These are phyloP conservation scores for Chloropsis cyanopogon DNA, from an alignment of 2,113 vertebrate genomes.

Conservation along the genomic window DNA sequence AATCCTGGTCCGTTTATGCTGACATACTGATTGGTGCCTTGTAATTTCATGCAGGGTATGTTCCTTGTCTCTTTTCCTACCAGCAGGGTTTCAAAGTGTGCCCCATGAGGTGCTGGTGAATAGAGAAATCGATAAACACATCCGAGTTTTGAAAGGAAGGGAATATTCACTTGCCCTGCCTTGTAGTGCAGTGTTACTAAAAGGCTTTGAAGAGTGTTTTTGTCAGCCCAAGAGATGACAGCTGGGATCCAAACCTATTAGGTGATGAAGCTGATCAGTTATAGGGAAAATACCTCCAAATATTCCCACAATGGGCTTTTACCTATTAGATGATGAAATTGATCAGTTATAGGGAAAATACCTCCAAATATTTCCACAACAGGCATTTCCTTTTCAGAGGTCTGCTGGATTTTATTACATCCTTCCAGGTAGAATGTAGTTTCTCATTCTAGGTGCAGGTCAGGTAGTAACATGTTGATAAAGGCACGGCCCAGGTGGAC, in stretches of 20 bases:
- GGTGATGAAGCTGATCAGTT: neutral
- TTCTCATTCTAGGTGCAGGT: neutral
- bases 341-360: neutral
- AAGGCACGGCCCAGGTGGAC: neutral
- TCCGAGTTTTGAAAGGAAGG: neutral
- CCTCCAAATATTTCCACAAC: neutral
- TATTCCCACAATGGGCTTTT: neutral
- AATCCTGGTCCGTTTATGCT: constrained; percentile 6
- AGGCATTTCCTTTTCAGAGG: neutral
- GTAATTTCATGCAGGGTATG: constrained; percentile 20
- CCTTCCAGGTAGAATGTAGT: neutral
- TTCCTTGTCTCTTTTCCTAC: constrained; percentile 23
- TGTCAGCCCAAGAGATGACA: neutral
- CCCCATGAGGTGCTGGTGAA: constrained; percentile 27
- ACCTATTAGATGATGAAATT: neutral
- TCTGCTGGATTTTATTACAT: neutral
- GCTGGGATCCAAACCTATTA: neutral
- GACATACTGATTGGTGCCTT: constrained; percentile 20
- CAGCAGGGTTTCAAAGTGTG: neutral
- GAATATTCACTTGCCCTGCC: neutral
- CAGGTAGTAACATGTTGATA: neutral
- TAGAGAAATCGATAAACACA: neutral
- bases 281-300: neutral
- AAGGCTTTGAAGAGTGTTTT: neutral
- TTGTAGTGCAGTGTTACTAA: neutral